Evolutionary conservation across 2,888 invertebrate genomes (phyloP).

Genomic region (Mimumesa dahlbomi): DNA sequence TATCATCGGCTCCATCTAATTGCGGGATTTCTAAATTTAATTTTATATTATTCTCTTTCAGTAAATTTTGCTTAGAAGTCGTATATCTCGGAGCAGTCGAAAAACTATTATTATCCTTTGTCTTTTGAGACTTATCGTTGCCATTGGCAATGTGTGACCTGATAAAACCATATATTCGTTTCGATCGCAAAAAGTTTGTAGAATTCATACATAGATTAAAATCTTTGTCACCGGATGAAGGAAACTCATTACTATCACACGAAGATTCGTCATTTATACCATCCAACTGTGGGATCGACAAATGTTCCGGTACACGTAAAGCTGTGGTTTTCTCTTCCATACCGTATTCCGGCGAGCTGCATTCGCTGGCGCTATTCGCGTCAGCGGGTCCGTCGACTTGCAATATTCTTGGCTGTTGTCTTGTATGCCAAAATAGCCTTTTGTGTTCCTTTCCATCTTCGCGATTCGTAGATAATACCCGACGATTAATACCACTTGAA

Average conservation of each 20-base stretch:
- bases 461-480: slow-evolving; percentile 60
- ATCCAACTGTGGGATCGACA: slow-evolving; percentile 85
- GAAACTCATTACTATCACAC: slow-evolving; percentile 60
- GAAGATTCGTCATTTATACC: slow-evolving; percentile 86
- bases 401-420: slow-evolving; percentile 81
- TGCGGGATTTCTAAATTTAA: slow-evolving; percentile 82
- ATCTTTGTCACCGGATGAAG: slow-evolving; percentile 78
- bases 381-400: slow-evolving; percentile 83
- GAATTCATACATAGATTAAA: slow-evolving; percentile 79
- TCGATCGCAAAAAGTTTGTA: slow-evolving; percentile 81
- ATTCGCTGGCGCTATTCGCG: slow-evolving; percentile 80
- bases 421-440: slow-evolving; percentile 77
- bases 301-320: slow-evolving; percentile 54
- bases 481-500: slow-evolving; percentile 60
- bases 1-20: slow-evolving; percentile 87
- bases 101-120: slow-evolving; percentile 4
- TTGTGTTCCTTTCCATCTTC: slow-evolving; percentile 79
- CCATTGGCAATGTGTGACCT: slow-evolving; percentile 77
- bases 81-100: slow-evolving; percentile 8
- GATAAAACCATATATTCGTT: slow-evolving; percentile 77
- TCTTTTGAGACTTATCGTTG: slow-evolving; percentile 25
- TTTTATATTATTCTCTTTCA: slow-evolving; percentile 52
- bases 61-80: slow-evolving; percentile 22
- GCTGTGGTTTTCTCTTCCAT: slow-evolving; percentile 68
- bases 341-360: slow-evolving; percentile 78